Percentiles rank a stretch among this genome's conserved stretches.
Conservation (phyloP, 2,888 invertebrate species). For the Cylindroiulus punctatus region DNA sequence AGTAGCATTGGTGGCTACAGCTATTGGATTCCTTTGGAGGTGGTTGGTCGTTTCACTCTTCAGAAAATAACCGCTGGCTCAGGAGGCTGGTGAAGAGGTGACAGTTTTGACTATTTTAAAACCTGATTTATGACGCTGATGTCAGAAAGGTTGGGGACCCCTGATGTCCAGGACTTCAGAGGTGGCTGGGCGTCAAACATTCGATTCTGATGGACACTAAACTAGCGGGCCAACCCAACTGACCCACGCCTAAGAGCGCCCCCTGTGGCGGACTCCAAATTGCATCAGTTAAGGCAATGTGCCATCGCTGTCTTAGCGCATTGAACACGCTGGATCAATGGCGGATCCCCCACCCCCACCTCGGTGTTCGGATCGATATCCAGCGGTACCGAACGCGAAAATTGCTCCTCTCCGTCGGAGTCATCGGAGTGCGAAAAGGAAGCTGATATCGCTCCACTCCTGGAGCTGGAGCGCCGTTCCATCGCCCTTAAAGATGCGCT, state of each 20-base stretch:
- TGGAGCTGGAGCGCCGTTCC: neutral
- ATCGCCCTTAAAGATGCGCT: constrained; percentile 20
- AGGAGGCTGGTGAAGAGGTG: no score
- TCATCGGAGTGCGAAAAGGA: constrained; percentile 43
- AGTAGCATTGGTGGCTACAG: no score
- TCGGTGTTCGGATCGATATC: constrained; percentile 3
- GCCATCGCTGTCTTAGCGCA: neutral
- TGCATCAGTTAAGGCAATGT: neutral
- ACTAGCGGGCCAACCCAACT: no score
- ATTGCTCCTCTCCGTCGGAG: constrained; percentile 22
- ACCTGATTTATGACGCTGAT: no score
- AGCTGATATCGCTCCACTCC: constrained; percentile 5
- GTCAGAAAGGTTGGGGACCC: no score
- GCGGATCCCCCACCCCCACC: neutral
- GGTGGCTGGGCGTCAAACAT: no score
- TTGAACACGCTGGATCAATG: neutral
- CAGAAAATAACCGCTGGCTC: no score
- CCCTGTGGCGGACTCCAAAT: constrained; percentile 36
- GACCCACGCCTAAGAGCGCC: neutral
- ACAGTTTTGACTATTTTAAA: no score
- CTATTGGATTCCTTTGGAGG: no score
- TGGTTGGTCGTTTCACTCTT: no score
- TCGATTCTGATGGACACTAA: no score
- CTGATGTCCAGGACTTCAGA: no score
- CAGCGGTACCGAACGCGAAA: constrained; percentile 11